Evolutionary conservation across 2,113 vertebrate species (phyloP), one percentile per base, ranked within the genome.

Genomic region (Coturnix japonica): DNA sequence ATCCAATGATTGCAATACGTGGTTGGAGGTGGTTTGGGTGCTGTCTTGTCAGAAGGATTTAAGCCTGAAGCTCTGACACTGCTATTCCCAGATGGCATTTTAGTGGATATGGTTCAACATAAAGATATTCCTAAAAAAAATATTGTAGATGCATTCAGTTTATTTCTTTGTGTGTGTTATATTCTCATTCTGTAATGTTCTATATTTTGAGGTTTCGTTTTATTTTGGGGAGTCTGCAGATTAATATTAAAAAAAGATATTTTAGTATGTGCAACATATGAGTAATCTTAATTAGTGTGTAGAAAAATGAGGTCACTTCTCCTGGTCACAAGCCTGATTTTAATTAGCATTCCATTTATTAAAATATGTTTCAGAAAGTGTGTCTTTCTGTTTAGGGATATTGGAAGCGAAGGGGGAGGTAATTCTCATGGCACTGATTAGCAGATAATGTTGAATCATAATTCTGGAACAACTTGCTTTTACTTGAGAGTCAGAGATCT

Each of bases 391-490:
- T 53, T 84, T 73, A 66, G 73, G 51, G 56, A 51, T 19, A 47
- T 30, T 81, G 16, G 20, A 81, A 81, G 44, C 65, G 65, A 67
- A 35, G 11, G 44, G 30, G 67, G 49, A 65, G 31, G 26, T 15
- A 87, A 95, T 92, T 94, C 91, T 88, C 61, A 74, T 78, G 72
- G 30, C 39, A 81, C 67, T 86, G 67, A 75, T 87, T 92, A 93
- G 31, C 15, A 91, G n/a, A 43, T 80, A 83, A 90, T 84, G 35
- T 59, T 49, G 77, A 69, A 91, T 70, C 43, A 51, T 90, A 81
- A 86, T 79, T 88, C 54, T 89, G 82, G 44, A 30, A 81, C 0
- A 0, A 22, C 39, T 86, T 74, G 18, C 37, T 86, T 37, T 65
- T 47, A 77, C 44, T 74, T 43, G 31, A 72, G 70, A 71, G 51